Evolutionary conservation across 2,113 vertebrate species (phyloP), one percentile per base, ranked within the genome.

Genomic region (Apteryx owenii): DNA sequence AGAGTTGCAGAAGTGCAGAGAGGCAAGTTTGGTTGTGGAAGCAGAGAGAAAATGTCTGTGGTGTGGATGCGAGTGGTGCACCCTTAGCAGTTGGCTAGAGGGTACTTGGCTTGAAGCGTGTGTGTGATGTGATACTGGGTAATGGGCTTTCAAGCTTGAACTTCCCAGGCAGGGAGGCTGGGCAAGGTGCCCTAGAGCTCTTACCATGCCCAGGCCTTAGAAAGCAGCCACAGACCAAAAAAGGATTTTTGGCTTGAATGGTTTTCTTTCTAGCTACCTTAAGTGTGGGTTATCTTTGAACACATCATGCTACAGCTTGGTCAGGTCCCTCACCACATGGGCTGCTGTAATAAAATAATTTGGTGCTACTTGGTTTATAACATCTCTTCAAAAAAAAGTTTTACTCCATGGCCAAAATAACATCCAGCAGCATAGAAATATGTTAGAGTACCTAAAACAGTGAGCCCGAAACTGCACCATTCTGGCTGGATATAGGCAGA

Each of bases 1-100:
- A 11, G 72, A 92, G 50, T 46, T 97, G 66, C 95, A 26, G 18
- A 91, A 85, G 48, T 56, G 73, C 88, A 96, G 95, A 44, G 86
- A 84, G 94, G 97, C 97, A 84, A 93, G 85, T 92, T 54, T 46
- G n/a, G 51, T 26, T 65, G 38, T 40, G 19, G 38, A 42, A 65
- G 56, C 56, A 33, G 64, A 26, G 25, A 65, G 36, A 65, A 26
- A 64, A 42, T 8, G 23, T 28, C 15, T 65, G 38, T 8, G 3
- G 54, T 60, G 40, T 10, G 12, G 31, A 5, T 61, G 15, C 9
- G 31, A 61, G 42, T 44, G 33, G 42, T 25, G 23, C 42, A 31
- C 22, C 22, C 20, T 44, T 31, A 18, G 20, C 20, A 16, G 38
- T 40, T 16, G 22, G 23, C 70, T 54, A 36, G 12, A 13, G 7